A percentile compares a stretch with the other conserved stretches of the same genome.
phyloP scores from a whole-genome alignment of 2,888 invertebrate species.

The Nomada lathburiana region DNA sequence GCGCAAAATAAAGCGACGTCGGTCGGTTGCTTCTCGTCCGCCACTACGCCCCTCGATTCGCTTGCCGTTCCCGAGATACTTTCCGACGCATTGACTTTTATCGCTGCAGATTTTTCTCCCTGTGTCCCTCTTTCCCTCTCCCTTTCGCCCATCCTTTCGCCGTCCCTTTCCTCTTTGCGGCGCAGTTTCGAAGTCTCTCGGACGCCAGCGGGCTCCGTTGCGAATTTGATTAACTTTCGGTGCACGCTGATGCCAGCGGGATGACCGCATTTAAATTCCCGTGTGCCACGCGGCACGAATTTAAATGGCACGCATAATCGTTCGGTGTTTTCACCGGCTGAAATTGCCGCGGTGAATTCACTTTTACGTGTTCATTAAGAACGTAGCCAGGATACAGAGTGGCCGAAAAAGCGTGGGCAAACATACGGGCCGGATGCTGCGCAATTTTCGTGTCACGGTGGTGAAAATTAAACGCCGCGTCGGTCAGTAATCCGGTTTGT shows the following conservation, averaged over 20 bases:
- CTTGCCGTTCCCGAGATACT: constrained; percentile 24
- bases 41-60: constrained; percentile 8
- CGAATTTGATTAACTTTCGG: constrained; percentile 25
- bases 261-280: constrained; percentile 11
- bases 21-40: constrained; percentile 10
- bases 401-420: background rate
- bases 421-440: background rate
- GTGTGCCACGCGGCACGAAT: constrained; percentile 21
- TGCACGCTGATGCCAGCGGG: background rate
- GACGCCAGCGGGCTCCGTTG: background rate
- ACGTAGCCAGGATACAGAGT: background rate
- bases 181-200: background rate
- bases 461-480: background rate
- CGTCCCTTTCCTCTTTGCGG: background rate
- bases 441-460: background rate
- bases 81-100: constrained; percentile 58
- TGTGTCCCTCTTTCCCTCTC: background rate
- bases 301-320: constrained; percentile 22
- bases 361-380: constrained; percentile 30
- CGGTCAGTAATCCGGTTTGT: background rate
- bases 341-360: constrained; percentile 4
- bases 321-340: background rate
- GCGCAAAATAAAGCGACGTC: constrained; percentile 43
- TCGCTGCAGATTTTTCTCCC: constrained; percentile 41
- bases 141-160: background rate